Percentiles rank a stretch among this genome's conserved stretches.
phyloP scores from a whole-genome alignment of 2,888 invertebrate species.

The Axea sp. region DNA sequence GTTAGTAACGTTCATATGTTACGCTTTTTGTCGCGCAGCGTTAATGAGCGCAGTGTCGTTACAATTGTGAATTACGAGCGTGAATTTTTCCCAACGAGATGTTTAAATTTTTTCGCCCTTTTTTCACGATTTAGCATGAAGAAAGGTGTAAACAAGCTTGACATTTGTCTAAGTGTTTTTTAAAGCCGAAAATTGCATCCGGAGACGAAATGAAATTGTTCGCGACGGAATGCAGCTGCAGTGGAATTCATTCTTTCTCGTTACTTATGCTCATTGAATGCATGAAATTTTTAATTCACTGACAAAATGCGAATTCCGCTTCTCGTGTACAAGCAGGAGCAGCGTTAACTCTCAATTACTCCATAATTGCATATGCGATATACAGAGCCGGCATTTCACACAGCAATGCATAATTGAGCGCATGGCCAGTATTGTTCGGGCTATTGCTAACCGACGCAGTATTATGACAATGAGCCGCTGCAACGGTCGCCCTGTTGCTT shows the following conservation, averaged over 20 bases:
- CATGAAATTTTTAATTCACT: slow-evolving; percentile 20
- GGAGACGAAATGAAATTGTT: slow-evolving; percentile 5
- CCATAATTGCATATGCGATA: slow-evolving; percentile 54
- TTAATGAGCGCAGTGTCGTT: slow-evolving; percentile 29
- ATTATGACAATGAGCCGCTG: slow-evolving; percentile 56
- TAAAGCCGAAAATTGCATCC: no score
- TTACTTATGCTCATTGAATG: slow-evolving; percentile 16
- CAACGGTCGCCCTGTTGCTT: slow-evolving; percentile 54
- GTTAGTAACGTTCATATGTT: slow-evolving; percentile 17
- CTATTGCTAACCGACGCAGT: slow-evolving; percentile 52
- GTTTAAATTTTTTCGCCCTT: background rate
- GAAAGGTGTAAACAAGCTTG: slow-evolving; percentile 9
- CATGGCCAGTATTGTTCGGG: slow-evolving; percentile 56
- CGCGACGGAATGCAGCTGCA: no score
- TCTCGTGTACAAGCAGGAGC: slow-evolving; percentile 25
- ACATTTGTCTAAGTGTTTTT: background rate
- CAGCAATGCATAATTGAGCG: slow-evolving; percentile 61
- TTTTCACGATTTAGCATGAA: background rate
- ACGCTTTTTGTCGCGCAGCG: slow-evolving; percentile 17
- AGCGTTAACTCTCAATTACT: slow-evolving; percentile 58
- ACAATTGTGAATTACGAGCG: slow-evolving; percentile 26
- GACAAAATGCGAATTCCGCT: slow-evolving; percentile 30
- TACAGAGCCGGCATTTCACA: slow-evolving; percentile 48
- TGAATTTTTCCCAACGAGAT: slow-evolving; percentile 4
- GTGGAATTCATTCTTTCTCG: background rate